Conservation (phyloP, 2,113 vertebrate genomes). For the Rhinichthys klamathensis region DNA sequence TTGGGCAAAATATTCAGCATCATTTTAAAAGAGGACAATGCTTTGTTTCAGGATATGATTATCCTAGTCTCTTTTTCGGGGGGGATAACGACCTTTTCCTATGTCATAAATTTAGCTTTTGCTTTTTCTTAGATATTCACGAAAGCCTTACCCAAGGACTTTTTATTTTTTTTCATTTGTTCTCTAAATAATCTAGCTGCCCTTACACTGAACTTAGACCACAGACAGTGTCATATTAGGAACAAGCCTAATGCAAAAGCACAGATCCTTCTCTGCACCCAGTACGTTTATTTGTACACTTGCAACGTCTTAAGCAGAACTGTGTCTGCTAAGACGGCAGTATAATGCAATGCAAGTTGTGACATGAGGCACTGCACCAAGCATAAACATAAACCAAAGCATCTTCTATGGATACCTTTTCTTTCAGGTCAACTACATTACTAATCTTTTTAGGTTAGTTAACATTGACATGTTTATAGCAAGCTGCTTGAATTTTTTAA, state of each 20-base stretch:
- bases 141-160: neutral
- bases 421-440: neutral
- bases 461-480: neutral
- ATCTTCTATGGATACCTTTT: neutral
- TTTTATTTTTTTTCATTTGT: neutral
- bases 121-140: neutral
- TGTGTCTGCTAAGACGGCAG: neutral
- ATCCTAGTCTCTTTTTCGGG: neutral
- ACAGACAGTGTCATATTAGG: neutral
- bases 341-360: neutral
- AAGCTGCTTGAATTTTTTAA: neutral
- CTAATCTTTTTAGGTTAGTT: neutral
- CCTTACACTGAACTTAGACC: neutral
- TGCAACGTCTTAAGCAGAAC: neutral
- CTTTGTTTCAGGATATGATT: neutral
- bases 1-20: neutral
- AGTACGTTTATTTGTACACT: neutral
- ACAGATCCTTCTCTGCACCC: neutral
- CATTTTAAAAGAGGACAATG: conserved; percentile 20
- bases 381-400: neutral
- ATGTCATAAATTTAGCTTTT: neutral
- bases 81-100: neutral
- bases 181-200: neutral
- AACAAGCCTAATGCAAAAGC: neutral
- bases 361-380: neutral